Evolutionary conservation across 2,797 vertebrate genomes (phyloP), one percentile per base, ranked within the genome.

Genomic region (Xiphorhynchus erythropygius): DNA sequence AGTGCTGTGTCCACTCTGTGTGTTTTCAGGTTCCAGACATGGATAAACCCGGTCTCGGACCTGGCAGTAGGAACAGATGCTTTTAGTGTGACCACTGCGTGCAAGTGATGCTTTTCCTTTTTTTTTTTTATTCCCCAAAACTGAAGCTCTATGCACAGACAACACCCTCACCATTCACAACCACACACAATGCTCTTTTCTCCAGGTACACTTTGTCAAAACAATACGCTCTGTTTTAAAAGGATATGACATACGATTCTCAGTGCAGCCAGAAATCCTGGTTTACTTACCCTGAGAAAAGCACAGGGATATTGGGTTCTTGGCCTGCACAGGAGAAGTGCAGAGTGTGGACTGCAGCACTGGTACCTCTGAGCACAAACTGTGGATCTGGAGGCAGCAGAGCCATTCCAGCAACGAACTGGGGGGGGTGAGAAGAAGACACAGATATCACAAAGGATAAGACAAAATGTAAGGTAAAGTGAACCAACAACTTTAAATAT

Each of bases 21-120:
- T 28, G 98, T 99, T 92, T 97, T 98, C 93, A 99, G 97, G 97
- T 98, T 99, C 99, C 99, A 99, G 84, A 99, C 84, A 28, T 99
- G 99, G 90, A 99, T 97, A 75, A 97, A 63, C 22, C 99, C 99
- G 8, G 96, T 98, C 81, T 97, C 98, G 46, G 99, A 99, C 76
- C 99, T 99, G 97, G 42, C 42, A 88, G 64, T 50, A 39, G 68
- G n/a, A 95, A 84, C 17, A 49, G 52, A 91, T 33, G 13, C 27
- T 57, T 73, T 95, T 52, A 78, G 55, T 39, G 47, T 47, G 57
- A 75, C 14, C 25, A 32, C 17, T 55, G n/a, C 49, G 32, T 5
- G 56, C 46, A 65, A 24, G 28, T 62, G 42, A 63, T 62, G 14
- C 21, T 68, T 74, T 24, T 21, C 13, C 33, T 41, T n/a, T 18